Base-by-base conservation (phyloP, 2,113 vertebrate species). In the Myotis brandtii region DNA sequence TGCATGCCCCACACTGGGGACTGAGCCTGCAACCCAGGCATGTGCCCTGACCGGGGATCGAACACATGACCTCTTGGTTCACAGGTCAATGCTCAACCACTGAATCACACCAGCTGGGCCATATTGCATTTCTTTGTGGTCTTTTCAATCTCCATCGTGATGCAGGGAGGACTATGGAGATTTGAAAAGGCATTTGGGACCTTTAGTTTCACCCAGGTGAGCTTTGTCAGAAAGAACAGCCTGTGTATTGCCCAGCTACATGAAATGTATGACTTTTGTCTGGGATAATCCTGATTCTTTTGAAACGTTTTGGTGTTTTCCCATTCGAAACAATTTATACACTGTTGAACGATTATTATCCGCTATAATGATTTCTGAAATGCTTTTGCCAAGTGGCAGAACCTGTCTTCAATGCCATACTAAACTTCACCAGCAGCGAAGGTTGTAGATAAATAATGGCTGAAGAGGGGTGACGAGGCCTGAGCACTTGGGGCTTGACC, bases 361-460 rank as follows among this genome's bases (percentile, higher is more conserved):
- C 30, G 46, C 0, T 96, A 2, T 34, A 6, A 6, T 17, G 46
- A 64, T 95, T 94, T 87, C 89, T 89, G 40, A 32, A 95, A 95
- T 2, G 92, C 84, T 96, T 97, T 91, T 97, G 93, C 97, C 86
- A 91, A 90, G 59, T 94, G 50, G 79, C 75, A 86, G 67, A 97
- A 97, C 70, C 14, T 12, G 72, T 79, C 93, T 97, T 97, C 30
- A 30, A 95, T 93, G 92, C 91, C 82, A 37, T 76, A 84, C 93
- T 95, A 48, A 93, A 96, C 98, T 98, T 98, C 75, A 46, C 96
- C 97, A 96, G 86, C 97, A 97, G 77, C 95, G 96, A 98, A 97
- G 95, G 92, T 86, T 96, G 90, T 93, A 75, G 95, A 98, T 99
- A 98, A 98, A 98, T 99, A 98, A 99, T 98, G 97, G 95, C 98